Evolutionary conservation across 2,888 invertebrate genomes (phyloP).

Genomic region (Agriopis marginaria): DNA sequence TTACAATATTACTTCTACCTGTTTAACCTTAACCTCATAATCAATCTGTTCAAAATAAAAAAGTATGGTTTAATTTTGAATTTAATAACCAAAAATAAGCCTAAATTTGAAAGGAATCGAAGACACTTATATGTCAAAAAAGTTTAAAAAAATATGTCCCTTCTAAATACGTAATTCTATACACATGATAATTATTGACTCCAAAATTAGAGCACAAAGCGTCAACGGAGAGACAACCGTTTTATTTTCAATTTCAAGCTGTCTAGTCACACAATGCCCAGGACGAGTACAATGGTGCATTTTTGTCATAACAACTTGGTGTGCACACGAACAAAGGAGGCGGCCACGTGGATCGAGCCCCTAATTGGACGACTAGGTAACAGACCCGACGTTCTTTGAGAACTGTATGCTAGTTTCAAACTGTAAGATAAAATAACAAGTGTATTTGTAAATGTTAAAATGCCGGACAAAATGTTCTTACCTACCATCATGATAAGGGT

Average conservation of each 20-base stretch:
- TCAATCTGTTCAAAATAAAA: too few species aligned
- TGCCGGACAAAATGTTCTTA: too few species aligned
- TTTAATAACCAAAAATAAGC: too few species aligned
- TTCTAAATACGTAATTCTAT: background rate
- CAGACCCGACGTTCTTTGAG: constrained; percentile 24
- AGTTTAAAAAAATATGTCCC: too few species aligned
- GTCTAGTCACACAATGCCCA: constrained; percentile 41
- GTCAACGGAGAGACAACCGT: constrained; percentile 38
- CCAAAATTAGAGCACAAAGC: constrained; percentile 39
- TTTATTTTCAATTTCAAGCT: constrained; percentile 48
- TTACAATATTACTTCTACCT: too few species aligned
- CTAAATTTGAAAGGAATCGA: too few species aligned
- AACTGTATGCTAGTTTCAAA: constrained; percentile 12
- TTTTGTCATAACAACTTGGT: constrained; percentile 53
- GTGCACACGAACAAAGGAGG: constrained; percentile 49
- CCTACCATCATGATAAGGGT: too few species aligned
- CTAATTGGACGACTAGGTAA: constrained; percentile 55
- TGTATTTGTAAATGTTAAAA: background rate
- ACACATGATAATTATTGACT: constrained; percentile 1
- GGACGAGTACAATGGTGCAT: constrained; percentile 44
- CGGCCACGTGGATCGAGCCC: constrained; percentile 49
- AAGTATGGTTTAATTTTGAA: too few species aligned
- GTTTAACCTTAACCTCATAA: too few species aligned
- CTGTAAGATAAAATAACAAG: constrained; percentile 15
- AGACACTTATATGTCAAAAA: too few species aligned